phyloP scores from a whole-genome alignment of 2,797 vertebrate genomes.

The Chrysocyon brachyurus region DNA sequence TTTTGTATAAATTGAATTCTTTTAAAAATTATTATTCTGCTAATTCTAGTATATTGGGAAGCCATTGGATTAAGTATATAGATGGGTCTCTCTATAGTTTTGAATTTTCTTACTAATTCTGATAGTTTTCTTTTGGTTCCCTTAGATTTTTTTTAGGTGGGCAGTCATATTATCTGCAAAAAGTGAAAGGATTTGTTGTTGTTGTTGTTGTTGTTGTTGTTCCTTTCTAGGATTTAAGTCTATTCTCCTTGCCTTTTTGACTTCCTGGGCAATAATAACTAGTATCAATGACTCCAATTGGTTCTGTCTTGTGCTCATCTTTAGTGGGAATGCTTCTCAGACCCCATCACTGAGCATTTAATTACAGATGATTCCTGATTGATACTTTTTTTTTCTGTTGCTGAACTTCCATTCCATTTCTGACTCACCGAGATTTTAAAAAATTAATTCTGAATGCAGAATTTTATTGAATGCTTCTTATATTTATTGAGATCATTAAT shows the following conservation, averaged over 20 bases:
- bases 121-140: background rate
- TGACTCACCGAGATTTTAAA: slow-evolving; percentile 23
- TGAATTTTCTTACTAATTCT: slow-evolving; percentile 11
- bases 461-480: slow-evolving; percentile 42
- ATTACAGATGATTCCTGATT: slow-evolving; percentile 2
- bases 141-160: background rate
- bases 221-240: background rate
- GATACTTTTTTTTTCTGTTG: slow-evolving; percentile 3
- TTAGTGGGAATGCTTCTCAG: background rate
- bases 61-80: background rate
- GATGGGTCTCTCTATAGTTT: background rate
- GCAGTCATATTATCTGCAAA: background rate
- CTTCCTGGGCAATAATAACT: background rate
- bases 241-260: slow-evolving; percentile 46
- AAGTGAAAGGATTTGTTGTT: background rate
- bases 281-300: background rate
- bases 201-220: background rate
- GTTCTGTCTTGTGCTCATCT: background rate
- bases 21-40: slow-evolving; percentile 59
- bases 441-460: slow-evolving; percentile 22
- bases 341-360: background rate
- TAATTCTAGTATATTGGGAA: background rate
- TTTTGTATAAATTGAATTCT: background rate
- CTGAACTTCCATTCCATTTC: background rate
- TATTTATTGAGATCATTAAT: slow-evolving; percentile 47